phyloP scores from a whole-genome alignment of 2,797 vertebrate genomes.

The Falco biarmicus region DNA sequence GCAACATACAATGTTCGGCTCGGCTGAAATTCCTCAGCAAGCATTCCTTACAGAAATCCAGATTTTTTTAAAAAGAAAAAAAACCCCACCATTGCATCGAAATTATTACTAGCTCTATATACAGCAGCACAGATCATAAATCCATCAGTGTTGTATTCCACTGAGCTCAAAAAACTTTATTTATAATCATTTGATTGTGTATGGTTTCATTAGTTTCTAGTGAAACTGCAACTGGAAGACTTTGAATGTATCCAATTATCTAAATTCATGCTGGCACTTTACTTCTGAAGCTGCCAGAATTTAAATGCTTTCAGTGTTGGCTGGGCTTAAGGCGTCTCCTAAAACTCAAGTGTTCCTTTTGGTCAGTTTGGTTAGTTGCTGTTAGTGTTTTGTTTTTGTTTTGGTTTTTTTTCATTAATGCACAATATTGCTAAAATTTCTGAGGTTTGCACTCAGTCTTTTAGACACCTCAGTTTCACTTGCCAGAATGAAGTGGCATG shows the following conservation, averaged over 20 bases:
- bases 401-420: not conserved
- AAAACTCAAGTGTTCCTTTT: not conserved
- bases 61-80: not conserved
- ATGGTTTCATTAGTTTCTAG: not conserved
- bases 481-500: fast-evolving
- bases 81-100: not conserved
- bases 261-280: slow-evolving; percentile 40
- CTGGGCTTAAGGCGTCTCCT: not conserved
- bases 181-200: slow-evolving; percentile 29
- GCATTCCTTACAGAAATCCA: slow-evolving; percentile 9
- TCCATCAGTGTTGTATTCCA: slow-evolving; percentile 18
- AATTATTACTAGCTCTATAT: slow-evolving; percentile 11
- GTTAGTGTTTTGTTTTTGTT: not conserved
- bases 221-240: slow-evolving; percentile 1
- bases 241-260: slow-evolving; percentile 23
- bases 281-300: slow-evolving; percentile 33
- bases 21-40: not conserved
- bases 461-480: not conserved
- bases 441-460: not conserved
- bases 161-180: not conserved
- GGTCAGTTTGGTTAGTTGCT: not conserved
- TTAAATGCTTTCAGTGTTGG: slow-evolving; percentile 18
- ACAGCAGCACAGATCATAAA: not conserved
- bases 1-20: not conserved
- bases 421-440: not conserved